Evolutionary conservation across 2,113 vertebrate genomes (phyloP).

Genomic region (Opisthocomus hoazin): DNA sequence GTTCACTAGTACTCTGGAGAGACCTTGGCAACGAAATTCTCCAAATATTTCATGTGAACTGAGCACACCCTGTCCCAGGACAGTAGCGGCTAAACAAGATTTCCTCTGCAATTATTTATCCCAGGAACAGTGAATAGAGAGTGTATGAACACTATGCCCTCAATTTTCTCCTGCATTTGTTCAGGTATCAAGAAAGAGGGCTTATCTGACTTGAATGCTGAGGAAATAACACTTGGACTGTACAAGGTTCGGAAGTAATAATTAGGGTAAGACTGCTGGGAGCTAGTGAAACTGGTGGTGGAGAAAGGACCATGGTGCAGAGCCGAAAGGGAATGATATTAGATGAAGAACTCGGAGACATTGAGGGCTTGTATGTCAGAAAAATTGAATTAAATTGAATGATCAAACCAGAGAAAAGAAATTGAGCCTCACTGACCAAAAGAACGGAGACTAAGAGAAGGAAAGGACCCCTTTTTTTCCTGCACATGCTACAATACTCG

Average conservation of each 20-base stretch:
- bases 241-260: not conserved
- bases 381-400: not conserved
- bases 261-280: not conserved
- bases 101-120: conserved; percentile 27
- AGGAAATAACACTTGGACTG: not conserved
- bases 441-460: not conserved
- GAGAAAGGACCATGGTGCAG: not conserved
- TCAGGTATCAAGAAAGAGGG: not conserved
- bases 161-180: not conserved
- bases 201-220: not conserved
- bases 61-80: not conserved
- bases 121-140: not conserved
- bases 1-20: not conserved
- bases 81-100: not conserved
- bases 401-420: not conserved
- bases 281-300: not conserved
- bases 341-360: not conserved
- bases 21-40: not conserved
- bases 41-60: conserved; percentile 1
- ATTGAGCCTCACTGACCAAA: not conserved
- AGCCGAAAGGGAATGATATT: not conserved
- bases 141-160: not conserved
- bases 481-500: not conserved
- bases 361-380: not conserved
- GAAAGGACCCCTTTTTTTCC: not conserved